Evolutionary conservation across 2,797 vertebrate genomes (phyloP), one percentile per base, ranked within the genome.

Genomic region (Tragopan temminckii): DNA sequence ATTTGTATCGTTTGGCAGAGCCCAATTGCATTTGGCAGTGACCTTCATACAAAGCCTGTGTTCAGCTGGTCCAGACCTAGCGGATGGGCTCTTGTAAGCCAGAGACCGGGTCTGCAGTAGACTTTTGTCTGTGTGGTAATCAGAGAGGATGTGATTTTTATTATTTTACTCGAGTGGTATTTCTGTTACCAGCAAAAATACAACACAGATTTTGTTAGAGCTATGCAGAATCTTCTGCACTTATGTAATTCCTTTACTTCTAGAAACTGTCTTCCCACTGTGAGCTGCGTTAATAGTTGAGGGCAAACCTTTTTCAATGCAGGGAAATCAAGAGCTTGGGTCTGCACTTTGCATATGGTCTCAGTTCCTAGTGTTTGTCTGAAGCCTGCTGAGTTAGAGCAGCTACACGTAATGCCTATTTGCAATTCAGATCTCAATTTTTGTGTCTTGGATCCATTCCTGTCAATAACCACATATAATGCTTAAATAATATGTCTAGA

Each of bases 401-500:
- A 66, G 5, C 57, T 70, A 43, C 8, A 2, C 50, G n/a, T 45
- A 82, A 57, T 81, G 52, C 59, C 59, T 77, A 52, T 91, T 93
- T 95, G 68, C 72, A 90, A 70, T 94, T 86, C 85, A 88, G 71
- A 69, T 59, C 16, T 12, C 53, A 55, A 0, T 7, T 86, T 92
- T 75, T 90, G 80, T 63, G 67, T 77, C 57, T 91, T 74, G n/a
- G 45, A 75, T 80, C 84, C 55, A 24, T 90, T 89, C 71, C 76
- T 84, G 12, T 93, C 79, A 87, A 83, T 77, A 85, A 58, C 20
- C 29, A 66, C 50, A 45, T 50, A 31, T 33, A 80, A 76, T 78
- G 62, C 31, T 94, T 63, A 95, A 90, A 76, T 72, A 25, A 55
- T 23, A 7, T 81, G 61, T 48, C 72, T 72, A 42, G 64, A 81